Conservation (phyloP, 2,888 invertebrate genomes). For the Tipula unca region DNA sequence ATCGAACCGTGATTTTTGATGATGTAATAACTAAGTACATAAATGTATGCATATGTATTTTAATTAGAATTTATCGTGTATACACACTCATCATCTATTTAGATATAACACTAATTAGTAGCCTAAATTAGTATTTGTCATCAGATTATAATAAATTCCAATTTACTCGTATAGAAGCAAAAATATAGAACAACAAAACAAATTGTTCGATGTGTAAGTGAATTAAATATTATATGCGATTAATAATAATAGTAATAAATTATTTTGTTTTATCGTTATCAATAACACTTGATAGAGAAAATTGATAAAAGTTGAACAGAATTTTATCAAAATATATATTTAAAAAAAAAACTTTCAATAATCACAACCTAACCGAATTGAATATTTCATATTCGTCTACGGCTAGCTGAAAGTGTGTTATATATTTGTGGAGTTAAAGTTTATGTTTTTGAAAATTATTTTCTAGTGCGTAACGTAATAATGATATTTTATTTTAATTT, state of each 20-base stretch:
- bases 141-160: not conserved
- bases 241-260: not conserved
- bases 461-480: not conserved
- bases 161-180: not conserved
- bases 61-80: not conserved
- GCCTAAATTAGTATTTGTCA: not conserved
- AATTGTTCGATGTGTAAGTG: not conserved
- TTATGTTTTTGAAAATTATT: not conserved
- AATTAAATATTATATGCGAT: not conserved
- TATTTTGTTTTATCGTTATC: constrained; percentile 8
- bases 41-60: not conserved
- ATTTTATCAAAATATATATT: not conserved
- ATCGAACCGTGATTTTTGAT: too few relatives aligned
- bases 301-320: not conserved
- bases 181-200: not conserved
- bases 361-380: not conserved
- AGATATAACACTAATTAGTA: not conserved
- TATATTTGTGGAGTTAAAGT: not conserved
- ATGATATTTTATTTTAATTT: not conserved
- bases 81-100: not conserved
- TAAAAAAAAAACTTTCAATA: not conserved
- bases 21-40: too few relatives aligned
- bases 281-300: not conserved
- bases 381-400: not conserved
- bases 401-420: not conserved